Evolutionary conservation across 2,113 vertebrate species (phyloP).

Genomic region (Manacus vitellinus): DNA sequence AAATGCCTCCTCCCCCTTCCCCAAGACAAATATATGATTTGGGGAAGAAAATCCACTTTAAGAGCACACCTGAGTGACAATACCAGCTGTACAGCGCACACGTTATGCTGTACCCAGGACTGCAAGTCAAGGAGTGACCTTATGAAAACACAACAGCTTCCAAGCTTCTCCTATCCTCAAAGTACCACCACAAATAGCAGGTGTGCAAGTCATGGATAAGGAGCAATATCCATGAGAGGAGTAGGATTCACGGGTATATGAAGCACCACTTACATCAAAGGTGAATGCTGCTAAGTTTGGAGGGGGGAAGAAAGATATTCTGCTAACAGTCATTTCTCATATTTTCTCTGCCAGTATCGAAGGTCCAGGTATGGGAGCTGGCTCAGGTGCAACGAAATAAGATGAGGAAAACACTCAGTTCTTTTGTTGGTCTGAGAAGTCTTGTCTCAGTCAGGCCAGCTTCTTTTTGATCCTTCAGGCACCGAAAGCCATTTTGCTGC

Average conservation of each 20-base stretch:
- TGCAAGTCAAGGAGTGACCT: neutral
- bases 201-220: neutral
- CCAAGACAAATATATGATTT: neutral
- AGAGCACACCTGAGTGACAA: neutral
- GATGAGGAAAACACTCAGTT: neutral
- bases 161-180: neutral
- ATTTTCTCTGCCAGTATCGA: neutral
- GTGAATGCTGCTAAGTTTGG: neutral
- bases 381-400: neutral
- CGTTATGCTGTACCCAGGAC: neutral
- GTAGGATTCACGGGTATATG: neutral
- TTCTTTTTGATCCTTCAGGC: neutral
- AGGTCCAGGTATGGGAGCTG: neutral
- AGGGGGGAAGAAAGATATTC: neutral
- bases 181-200: neutral
- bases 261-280: neutral
- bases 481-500: neutral
- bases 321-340: neutral
- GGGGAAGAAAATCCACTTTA: neutral
- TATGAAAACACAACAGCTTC: neutral
- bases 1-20: neutral
- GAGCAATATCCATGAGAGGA: neutral
- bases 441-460: neutral
- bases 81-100: rapidly evolving
- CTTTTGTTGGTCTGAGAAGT: neutral